Conservation (phyloP, 2,888 invertebrate genomes). For the Arctia plantaginis region DNA sequence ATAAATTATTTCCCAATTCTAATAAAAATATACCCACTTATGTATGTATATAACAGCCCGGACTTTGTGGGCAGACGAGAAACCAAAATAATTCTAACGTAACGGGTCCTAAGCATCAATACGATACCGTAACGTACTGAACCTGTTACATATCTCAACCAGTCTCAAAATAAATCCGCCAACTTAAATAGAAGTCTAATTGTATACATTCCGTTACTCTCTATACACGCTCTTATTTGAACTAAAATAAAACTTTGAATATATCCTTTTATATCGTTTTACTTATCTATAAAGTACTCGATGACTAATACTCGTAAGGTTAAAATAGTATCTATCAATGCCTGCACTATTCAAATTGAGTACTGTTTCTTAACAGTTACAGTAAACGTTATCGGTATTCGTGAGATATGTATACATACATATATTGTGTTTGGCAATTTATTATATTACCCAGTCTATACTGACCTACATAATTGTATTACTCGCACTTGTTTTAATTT, state of each 20-base stretch:
- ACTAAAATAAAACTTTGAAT: conserved; percentile 25
- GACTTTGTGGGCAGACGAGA: conserved; percentile 27
- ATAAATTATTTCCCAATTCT: background rate
- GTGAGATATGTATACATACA: conserved; percentile 33
- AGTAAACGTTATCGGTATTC: conserved; percentile 46
- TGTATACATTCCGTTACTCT: conserved; percentile 38
- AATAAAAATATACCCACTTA: too few relatives aligned
- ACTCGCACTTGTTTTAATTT: conserved; percentile 55
- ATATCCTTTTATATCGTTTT: background rate
- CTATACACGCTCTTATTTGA: conserved; percentile 19
- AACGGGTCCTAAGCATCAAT: conserved; percentile 48
- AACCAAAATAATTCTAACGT: conserved; percentile 51
- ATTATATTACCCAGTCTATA: conserved; percentile 49
- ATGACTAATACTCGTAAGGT: conserved; percentile 23
- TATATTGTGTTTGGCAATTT: conserved; percentile 35
- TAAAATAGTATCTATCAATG: conserved; percentile 32
- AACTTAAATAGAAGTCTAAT: conserved; percentile 40
- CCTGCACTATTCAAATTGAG: conserved; percentile 25
- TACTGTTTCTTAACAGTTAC: conserved; percentile 43
- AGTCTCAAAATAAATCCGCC: conserved; percentile 52
- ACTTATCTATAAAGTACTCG: background rate
- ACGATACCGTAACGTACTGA: conserved; percentile 59
- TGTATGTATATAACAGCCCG: conserved; percentile 4
- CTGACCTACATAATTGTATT: conserved; percentile 57
- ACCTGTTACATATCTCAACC: conserved; percentile 56